Evolutionary conservation across 2,113 vertebrate species (phyloP), one percentile per base, ranked within the genome.

Genomic region (Papio anubis): DNA sequence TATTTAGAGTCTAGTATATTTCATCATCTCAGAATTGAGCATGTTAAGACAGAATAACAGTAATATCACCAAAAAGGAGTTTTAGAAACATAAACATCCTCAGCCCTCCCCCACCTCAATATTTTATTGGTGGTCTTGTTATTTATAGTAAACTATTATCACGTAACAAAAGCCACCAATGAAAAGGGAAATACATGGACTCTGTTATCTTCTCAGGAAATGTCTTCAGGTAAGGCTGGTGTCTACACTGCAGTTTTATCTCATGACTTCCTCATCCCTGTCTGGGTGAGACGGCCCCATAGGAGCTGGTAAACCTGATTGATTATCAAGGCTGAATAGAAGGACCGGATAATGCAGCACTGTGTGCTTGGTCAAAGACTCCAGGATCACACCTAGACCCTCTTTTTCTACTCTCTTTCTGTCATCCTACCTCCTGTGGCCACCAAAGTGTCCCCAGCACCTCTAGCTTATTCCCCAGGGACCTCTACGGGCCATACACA

Each of bases 171-270:
- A 43, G n/a, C 55, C 27, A 85, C 21, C 25, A 61, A 3, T 2
- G 6, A 27, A 43, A 21, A 43, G 4, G 45, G 55, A 45, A 14
- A 16, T 2, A 0, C 3, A 0, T 0, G 1, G 5, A 30, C 1
- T 16, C 10, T 25, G 43, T 82, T 52, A 21, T 4, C 9, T 9
- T 18, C 43, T 23, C 14, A 45, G 79, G 16, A 40, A 32, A 38
- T 30, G 32, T 3, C 55, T 76, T 21, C 5, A 10, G 76, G 38
- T 45, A 17, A 52, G 5, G 27, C 38, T 30, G 30, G 17, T 5
- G 4, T 55, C 23, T 13, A 18, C 5, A 8, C 35, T 40, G 40
- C 14, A 8, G 20, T 86, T 87, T 27, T 12, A 4, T 38, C 18
- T 40, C 3, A 2, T 78, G n/a, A 40, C 59, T 50, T 92, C 45